A percentile compares a stretch with the other conserved stretches of the same genome.
These are phyloP conservation scores for Lysandra bellargus DNA, from an alignment of 2,888 invertebrate genomes.

Conservation along the genomic window DNA sequence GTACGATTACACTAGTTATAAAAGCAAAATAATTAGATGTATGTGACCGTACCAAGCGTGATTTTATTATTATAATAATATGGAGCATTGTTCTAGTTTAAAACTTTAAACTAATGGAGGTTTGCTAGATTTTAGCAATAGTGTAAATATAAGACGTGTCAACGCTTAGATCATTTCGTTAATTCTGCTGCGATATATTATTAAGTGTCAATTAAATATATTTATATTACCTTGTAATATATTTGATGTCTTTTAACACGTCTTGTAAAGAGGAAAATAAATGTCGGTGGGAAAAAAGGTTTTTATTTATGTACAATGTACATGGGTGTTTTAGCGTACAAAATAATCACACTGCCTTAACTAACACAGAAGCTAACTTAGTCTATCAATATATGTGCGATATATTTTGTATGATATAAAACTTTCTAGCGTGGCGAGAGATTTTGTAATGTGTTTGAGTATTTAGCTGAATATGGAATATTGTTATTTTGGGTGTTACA, in stretches of 20 bases:
- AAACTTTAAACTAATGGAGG: background rate
- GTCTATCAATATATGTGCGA: slow-evolving; percentile 60
- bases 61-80: background rate
- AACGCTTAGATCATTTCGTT: background rate
- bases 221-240: slow-evolving; percentile 37
- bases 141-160: slow-evolving; percentile 24
- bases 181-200: slow-evolving; percentile 20
- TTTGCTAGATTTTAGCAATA: background rate
- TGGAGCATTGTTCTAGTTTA: background rate
- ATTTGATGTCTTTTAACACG: slow-evolving; percentile 24
- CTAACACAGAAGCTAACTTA: slow-evolving; percentile 62
- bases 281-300: slow-evolving; percentile 70
- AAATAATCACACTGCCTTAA: slow-evolving; percentile 59
- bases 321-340: slow-evolving; percentile 63
- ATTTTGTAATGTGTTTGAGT: slow-evolving; percentile 3
- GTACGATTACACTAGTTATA: background rate
- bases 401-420: slow-evolving; percentile 57
- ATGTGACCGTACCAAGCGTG: background rate
- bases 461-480: background rate
- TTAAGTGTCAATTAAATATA: slow-evolving; percentile 27
- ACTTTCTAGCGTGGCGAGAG: slow-evolving; percentile 52
- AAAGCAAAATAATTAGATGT: background rate
- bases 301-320: slow-evolving; percentile 73
- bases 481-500: background rate
- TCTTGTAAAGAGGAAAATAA: slow-evolving; percentile 38